These are phyloP conservation scores for Phocides pigmalion DNA, from an alignment of 1,140 invertebrate genomes.

Conservation along the genomic window DNA sequence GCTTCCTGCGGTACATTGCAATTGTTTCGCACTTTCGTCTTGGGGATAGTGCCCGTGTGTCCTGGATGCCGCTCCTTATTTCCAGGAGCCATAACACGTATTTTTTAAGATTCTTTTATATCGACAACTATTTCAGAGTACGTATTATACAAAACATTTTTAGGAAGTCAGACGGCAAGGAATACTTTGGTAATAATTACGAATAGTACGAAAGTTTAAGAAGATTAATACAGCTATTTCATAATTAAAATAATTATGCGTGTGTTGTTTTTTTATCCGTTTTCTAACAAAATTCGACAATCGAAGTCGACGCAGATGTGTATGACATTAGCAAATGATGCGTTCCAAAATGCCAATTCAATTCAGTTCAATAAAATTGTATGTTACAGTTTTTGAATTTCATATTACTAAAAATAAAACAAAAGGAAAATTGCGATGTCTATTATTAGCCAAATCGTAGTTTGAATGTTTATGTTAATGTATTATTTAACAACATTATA, in stretches of 20 bases:
- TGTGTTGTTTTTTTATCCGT: constrained; percentile 16
- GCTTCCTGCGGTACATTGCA: constrained; percentile 83
- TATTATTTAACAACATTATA: too few relatives aligned
- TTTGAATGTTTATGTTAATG: too few relatives aligned
- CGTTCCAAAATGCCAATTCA: constrained; percentile 27
- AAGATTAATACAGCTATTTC: constrained; percentile 1
- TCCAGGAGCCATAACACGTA: constrained; percentile 77
- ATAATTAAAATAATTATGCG: constrained; percentile 2
- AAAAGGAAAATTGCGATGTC: too few relatives aligned
- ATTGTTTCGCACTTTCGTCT: constrained; percentile 80
- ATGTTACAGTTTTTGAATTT: too few relatives aligned
- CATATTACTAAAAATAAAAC: too few relatives aligned
- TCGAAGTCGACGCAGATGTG: constrained; percentile 42
- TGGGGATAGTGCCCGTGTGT: constrained; percentile 80
- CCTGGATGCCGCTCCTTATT: constrained; percentile 77
- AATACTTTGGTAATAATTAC: constrained; percentile 17
- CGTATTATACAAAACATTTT: constrained; percentile 29
- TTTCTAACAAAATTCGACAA: constrained; percentile 36
- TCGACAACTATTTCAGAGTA: constrained; percentile 21
- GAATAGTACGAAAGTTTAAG: neutral
- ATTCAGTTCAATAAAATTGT: too few relatives aligned
- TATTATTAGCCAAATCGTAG: too few relatives aligned
- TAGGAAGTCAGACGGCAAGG: constrained; percentile 7
- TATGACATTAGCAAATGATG: constrained; percentile 38
- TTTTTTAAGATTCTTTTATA: constrained; percentile 23